A percentile compares a stretch with the other conserved stretches of the same genome.
These are phyloP conservation scores for Gopherus evgoodei DNA, from an alignment of 2,113 vertebrate genomes.

Conservation along the genomic window DNA sequence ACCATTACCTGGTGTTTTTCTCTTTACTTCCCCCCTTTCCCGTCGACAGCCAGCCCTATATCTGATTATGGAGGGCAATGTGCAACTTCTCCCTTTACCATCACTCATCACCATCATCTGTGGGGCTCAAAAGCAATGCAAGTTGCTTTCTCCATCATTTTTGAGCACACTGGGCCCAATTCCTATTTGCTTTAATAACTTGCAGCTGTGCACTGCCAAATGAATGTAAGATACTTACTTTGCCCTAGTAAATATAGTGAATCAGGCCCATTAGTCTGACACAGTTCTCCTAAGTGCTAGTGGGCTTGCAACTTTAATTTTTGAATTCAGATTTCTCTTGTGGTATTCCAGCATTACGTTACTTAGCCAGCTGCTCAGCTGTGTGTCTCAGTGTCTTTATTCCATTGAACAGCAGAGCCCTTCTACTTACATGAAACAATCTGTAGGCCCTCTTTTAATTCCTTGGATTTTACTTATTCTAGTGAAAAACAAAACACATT, in stretches of 20 bases:
- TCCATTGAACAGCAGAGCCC: neutral
- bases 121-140: neutral
- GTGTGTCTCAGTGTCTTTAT: neutral
- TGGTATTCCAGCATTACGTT: neutral
- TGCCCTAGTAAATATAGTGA: neutral
- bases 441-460: neutral
- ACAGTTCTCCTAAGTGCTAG: no score
- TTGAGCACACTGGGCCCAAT: neutral
- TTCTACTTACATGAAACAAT: neutral
- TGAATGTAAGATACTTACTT: no score
- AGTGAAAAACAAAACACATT: neutral
- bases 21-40: neutral
- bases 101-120: neutral
- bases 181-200: neutral
- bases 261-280: no score
- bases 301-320: no score
- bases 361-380: neutral
- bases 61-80: slow-evolving; percentile 7
- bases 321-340: neutral
- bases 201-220: no score
- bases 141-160: neutral
- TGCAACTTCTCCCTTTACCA: neutral
- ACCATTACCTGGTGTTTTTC: neutral
- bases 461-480: neutral
- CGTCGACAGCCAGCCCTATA: accelerated